Base-by-base conservation (phyloP, 2,113 vertebrate species). In the Lophochroa leadbeateri region DNA sequence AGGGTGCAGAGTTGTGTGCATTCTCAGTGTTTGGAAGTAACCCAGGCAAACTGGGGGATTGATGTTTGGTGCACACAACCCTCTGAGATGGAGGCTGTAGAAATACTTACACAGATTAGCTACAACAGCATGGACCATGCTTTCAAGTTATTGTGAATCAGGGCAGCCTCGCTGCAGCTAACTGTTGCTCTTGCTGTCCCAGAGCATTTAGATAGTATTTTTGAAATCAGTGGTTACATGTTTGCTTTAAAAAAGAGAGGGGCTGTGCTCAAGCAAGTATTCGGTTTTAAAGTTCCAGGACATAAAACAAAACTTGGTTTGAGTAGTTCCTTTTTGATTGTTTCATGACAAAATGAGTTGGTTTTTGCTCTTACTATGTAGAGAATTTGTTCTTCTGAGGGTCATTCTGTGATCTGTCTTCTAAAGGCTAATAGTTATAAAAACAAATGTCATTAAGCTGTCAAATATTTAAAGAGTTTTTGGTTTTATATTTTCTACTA, bases 61-160 rank as follows among this genome's bases (percentile, higher is more conserved):
- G 61, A 39, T 71, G 96, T 76, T 75, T 4, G 9, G 49, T 19
- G 58, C 60, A 5, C 87, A 58, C 88, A 92, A 2, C 74, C 49
- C 60, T 27, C 21, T 19, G 85, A 41, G 61, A 3, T 13, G 57
- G 52, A 65, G 75, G 44, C 53, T 47, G 57, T 4, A 31, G 68
- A 65, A 72, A 72, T 13, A 8, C 41, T 27, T 6, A 2, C 4
- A 2, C 0, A 52, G 55, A 4, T 65, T 24, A 17, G 49, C 3
- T 3, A 14, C 21, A 37, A 2, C 8, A 11, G 43, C 23, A 24
- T 1, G 53, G 17, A 4, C 31, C 2, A 0, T 1, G 3, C 18
- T 69, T 71, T 39, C 60, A 35, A 31, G 61, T 6, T 5, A 0
- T 13, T 79, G 47, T 11, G 9, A 35, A 47, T 28, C 53, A 23